These are phyloP conservation scores for Eriocheir sinensis DNA, from an alignment of 1,140 invertebrate genomes.

Conservation along the genomic window DNA sequence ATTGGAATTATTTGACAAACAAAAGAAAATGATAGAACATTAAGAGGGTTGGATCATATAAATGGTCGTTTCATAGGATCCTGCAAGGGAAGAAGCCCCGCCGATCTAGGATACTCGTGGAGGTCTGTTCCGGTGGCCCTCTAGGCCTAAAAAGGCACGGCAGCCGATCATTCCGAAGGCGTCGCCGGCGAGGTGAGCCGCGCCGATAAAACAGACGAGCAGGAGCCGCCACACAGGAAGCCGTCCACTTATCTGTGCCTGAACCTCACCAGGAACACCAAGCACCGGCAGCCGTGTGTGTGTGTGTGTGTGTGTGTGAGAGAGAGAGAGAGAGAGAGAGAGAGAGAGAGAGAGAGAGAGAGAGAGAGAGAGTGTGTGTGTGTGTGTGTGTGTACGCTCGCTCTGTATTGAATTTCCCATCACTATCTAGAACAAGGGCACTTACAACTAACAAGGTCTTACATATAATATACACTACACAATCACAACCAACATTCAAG, in stretches of 20 bases:
- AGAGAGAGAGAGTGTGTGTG: too few species aligned
- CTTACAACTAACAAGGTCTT: too few species aligned
- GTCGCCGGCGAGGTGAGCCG: neutral
- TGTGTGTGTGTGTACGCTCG: too few species aligned
- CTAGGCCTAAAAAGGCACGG: constrained; percentile 25
- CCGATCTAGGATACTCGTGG: constrained; percentile 19
- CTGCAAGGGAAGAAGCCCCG: constrained; percentile 32
- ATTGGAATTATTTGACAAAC: constrained; percentile 78
- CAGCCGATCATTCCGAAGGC: neutral
- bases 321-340: too few species aligned
- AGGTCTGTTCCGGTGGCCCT: neutral
- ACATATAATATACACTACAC: too few species aligned
- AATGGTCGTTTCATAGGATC: constrained; percentile 74
- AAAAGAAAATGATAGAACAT: constrained; percentile 77
- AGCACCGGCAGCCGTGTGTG: neutral
- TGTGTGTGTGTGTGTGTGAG: too few species aligned
- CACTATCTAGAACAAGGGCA: too few species aligned
- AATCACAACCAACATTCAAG: too few species aligned
- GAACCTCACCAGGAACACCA: neutral
- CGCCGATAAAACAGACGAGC: neutral
- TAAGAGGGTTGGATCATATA: constrained; percentile 77
- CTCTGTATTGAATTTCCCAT: too few species aligned
- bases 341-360: too few species aligned
- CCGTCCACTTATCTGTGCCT: neutral
- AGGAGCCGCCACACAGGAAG: neutral